phyloP scores from a whole-genome alignment of 2,888 invertebrate genomes.

The Bugula neritina region DNA sequence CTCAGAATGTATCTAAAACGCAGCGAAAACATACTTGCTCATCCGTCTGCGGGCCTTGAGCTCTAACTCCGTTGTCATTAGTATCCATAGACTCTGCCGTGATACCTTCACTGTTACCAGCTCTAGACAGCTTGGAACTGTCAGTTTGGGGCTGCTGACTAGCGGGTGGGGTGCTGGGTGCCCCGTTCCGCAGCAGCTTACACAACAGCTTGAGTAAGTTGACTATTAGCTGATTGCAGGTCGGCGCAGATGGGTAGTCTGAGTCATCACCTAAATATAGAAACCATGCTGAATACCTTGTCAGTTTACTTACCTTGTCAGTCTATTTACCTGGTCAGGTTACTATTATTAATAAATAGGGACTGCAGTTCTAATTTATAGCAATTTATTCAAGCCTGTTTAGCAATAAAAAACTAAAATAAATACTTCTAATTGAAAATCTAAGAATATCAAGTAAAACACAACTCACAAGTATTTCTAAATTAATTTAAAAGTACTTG shows the following conservation, averaged over 20 bases:
- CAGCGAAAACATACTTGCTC: constrained; percentile 12
- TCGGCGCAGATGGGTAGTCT: neutral
- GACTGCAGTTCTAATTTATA: no score
- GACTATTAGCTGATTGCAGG: neutral
- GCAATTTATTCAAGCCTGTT: no score
- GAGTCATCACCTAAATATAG: neutral
- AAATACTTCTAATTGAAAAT: no score
- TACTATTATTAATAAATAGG: no score
- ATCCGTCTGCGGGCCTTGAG: constrained; percentile 4
- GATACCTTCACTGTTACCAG: neutral
- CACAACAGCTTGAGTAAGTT: neutral
- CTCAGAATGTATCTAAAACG: no score
- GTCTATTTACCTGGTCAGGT: no score
- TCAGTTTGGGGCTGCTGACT: neutral
- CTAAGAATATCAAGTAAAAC: no score
- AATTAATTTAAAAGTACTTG: no score
- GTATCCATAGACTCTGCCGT: neutral
- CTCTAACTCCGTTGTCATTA: neutral
- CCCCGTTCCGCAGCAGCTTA: neutral
- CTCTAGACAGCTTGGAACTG: constrained; percentile 8
- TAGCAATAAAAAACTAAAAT: no score
- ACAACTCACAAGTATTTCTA: no score
- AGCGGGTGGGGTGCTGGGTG: neutral
- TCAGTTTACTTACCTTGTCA: no score
- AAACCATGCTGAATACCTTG: no score